Base-by-base conservation (phyloP, 2,888 invertebrate genomes). In the Congeria kusceri region DNA sequence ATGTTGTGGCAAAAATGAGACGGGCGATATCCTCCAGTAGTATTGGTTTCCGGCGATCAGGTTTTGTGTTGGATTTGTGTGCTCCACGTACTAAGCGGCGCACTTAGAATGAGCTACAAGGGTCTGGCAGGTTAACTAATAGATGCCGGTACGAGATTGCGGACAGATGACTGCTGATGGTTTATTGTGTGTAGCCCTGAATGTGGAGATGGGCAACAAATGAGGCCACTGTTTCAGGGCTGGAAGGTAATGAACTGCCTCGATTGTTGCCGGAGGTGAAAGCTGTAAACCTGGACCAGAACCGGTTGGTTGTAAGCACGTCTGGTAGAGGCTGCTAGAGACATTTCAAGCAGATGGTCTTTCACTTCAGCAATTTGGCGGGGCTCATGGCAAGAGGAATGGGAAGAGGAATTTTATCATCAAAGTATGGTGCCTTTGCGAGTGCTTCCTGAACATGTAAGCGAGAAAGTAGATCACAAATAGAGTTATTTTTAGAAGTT, bases 111-210 rank as follows among this genome's bases (percentile, higher is more conserved):
- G 32, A 20, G 28, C 18, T 25, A 27, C 67, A 72, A 15, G 68
- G 58, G 56, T 78, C 77, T 7, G 46, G 29, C 18, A 39, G 15
- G 20, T 32, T 62, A 44, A 74, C 2, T 9, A 66, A 18, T 61
- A 64, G 68, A 28, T 78, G 77, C 7, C 63, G 46, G 29, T 69
- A 73, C n/a, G 68, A 56, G 4, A 79, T 65, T 0, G 78, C 70
- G 15, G 78, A 79, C 1, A 79, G 29, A n/a, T 74, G 78, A 47
- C 69, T 69, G 28, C 56, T 32, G 15, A 74, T 79, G n/a, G 65
- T 67, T 7, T 39, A 44, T 15, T 56, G 58, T 0, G 58, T 46
- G 20, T 61, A 63, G 4, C 57, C 25, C 15, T 7, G 18, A 0
- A n/a, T 11, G 28, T 64, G 44, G 15, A 79, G 39, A 25, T 69